Evolutionary conservation across 2,888 invertebrate genomes (phyloP).

Genomic region (Hirtodrosophila trivittata): DNA sequence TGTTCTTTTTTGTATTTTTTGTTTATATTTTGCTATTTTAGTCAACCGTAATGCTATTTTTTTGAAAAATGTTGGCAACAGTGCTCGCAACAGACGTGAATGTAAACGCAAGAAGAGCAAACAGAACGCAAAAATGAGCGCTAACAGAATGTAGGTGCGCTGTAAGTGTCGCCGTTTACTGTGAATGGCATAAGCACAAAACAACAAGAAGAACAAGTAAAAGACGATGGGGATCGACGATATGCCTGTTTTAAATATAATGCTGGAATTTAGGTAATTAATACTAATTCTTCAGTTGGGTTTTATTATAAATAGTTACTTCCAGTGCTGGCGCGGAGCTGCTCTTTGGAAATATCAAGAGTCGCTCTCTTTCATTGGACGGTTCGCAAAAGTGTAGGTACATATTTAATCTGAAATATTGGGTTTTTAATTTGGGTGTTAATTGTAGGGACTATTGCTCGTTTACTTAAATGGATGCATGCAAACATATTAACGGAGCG

Average conservation of each 20-base stretch:
- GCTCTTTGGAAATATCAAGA: constrained; percentile 93
- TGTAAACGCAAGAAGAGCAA: constrained; percentile 13
- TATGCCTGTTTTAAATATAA: constrained; percentile 65
- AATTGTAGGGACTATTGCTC: constrained; percentile 87
- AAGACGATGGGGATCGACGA: background rate
- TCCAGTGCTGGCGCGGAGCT: constrained; percentile 94
- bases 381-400: constrained; percentile 84
- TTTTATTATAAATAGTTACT: background rate
- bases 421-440: no score
- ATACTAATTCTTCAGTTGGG: accelerated
- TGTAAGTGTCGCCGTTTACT: background rate
- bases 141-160: background rate
- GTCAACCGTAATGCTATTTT: no score
- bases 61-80: no score
- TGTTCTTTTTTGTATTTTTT: no score
- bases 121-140: constrained; percentile 5
- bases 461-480: constrained; percentile 92
- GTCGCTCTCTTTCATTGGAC: constrained; percentile 88
- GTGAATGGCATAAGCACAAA: constrained; percentile 37
- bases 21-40: no score
- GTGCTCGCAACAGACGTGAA: no score
- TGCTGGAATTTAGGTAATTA: constrained; percentile 79
- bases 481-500: constrained; percentile 93
- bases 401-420: no score
- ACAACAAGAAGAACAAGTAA: constrained; percentile 3